Percentiles rank a stretch among this genome's conserved stretches.
phyloP scores from a whole-genome alignment of 2,888 invertebrate species.

The Heteromyza rotundicornis region DNA sequence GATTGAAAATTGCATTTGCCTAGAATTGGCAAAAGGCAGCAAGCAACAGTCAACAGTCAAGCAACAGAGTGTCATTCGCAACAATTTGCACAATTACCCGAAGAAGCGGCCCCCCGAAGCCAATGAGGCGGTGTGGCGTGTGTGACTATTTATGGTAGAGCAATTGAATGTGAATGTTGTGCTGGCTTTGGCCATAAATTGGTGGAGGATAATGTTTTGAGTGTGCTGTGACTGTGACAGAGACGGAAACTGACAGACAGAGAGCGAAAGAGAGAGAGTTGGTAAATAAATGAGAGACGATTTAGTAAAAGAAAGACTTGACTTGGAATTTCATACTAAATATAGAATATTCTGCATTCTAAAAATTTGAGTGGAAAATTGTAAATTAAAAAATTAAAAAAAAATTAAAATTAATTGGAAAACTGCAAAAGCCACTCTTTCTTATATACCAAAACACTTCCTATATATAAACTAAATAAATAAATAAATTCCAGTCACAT shows the following conservation, averaged over 20 bases:
- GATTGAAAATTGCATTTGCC: constrained; percentile 8
- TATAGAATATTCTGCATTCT: too few species aligned
- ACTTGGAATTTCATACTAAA: too few species aligned
- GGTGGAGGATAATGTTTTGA: not conserved
- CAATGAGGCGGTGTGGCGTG: not conserved
- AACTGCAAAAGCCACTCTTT: not conserved
- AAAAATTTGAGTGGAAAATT: too few species aligned
- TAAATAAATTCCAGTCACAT: not conserved
- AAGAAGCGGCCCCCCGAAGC: constrained; percentile 10
- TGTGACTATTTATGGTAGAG: not conserved
- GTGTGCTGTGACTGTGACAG: not conserved
- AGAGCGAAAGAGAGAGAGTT: not conserved
- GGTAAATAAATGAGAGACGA: not conserved
- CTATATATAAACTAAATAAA: too few species aligned
- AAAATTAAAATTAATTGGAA: too few species aligned
- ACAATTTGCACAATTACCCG: constrained; percentile 15
- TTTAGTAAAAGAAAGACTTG: not conserved
- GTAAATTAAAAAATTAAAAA: too few species aligned
- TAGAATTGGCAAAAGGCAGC: not conserved
- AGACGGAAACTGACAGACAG: not conserved
- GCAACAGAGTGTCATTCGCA: constrained; percentile 9
- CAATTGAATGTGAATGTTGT: not conserved
- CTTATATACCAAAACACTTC: not conserved
- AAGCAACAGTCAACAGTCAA: not conserved
- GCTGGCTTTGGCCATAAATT: not conserved